These are phyloP conservation scores for Pheosia tremula DNA, from an alignment of 2,888 invertebrate species.

Conservation along the genomic window DNA sequence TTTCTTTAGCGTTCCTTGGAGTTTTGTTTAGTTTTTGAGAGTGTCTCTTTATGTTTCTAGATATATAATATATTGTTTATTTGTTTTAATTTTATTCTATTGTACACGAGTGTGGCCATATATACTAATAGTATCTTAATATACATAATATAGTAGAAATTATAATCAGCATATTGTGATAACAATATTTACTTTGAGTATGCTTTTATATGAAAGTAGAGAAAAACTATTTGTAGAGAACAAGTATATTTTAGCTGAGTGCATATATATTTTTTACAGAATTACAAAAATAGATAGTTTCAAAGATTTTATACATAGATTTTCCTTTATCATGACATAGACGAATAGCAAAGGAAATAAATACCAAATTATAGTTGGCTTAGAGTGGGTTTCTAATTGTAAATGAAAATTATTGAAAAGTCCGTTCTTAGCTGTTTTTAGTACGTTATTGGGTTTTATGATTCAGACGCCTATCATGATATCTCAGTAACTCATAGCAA, in stretches of 20 bases:
- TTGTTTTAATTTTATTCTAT: conserved; percentile 53
- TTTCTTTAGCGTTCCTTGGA: conserved; percentile 68
- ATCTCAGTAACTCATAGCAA: conserved; percentile 42
- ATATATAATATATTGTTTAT: conserved; percentile 57
- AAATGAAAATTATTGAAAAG: conserved; percentile 20
- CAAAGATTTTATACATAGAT: neutral
- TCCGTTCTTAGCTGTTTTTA: conserved; percentile 25
- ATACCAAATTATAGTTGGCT: conserved; percentile 24
- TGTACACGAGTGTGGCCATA: conserved; percentile 79
- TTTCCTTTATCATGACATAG: neutral
- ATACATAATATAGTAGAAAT: conserved; percentile 70
- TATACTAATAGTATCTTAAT: conserved; percentile 70
- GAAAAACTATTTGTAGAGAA: conserved; percentile 65
- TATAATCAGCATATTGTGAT: conserved; percentile 69
- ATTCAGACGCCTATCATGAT: conserved; percentile 29
- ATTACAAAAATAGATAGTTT: conserved; percentile 21
- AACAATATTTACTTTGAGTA: conserved; percentile 76
- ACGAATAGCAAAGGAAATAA: conserved; percentile 22
- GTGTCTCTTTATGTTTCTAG: conserved; percentile 71
- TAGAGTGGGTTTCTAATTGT: conserved; percentile 26
- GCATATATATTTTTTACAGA: conserved; percentile 56
- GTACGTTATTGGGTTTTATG: conserved; percentile 19
- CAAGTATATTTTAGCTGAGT: conserved; percentile 65
- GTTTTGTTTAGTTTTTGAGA: conserved; percentile 62
- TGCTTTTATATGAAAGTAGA: conserved; percentile 77